Evolutionary conservation across 2,113 vertebrate species (phyloP).

Genomic region (Scopus umbretta): DNA sequence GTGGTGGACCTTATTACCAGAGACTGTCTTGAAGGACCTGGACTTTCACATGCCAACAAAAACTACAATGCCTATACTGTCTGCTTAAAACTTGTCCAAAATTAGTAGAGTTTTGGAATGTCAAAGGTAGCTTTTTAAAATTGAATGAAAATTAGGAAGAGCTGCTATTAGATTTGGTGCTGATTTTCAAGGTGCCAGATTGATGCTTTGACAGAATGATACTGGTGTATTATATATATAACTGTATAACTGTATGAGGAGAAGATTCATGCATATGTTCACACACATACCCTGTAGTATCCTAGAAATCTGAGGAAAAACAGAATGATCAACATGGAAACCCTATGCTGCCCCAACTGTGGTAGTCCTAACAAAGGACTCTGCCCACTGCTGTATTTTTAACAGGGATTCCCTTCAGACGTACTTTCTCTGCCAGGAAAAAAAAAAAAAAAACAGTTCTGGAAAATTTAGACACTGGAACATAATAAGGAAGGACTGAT

Average conservation of each 20-base stretch:
- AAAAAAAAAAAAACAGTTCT: background rate
- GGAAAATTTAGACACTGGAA: background rate
- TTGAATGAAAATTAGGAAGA: background rate
- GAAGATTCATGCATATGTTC: background rate
- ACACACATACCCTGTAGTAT: background rate
- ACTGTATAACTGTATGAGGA: background rate
- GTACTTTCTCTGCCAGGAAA: background rate
- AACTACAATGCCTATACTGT: background rate
- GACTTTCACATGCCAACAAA: constrained; percentile 66
- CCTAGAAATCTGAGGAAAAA: background rate
- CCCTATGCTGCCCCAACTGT: background rate
- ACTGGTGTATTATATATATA: background rate
- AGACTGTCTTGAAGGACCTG: constrained; percentile 65
- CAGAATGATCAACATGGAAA: background rate
- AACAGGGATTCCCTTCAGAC: background rate
- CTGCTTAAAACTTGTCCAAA: background rate
- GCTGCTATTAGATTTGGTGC: background rate
- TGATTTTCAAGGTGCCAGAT: background rate
- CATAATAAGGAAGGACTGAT: background rate
- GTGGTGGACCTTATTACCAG: constrained; percentile 70
- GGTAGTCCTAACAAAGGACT: background rate
- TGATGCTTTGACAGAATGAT: background rate
- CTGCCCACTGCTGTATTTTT: background rate
- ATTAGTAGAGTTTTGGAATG: background rate
- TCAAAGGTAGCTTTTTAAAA: background rate